Percentiles rank a stretch among this genome's conserved stretches.
Conservation (phyloP, 2,888 invertebrate genomes). For the Argyresthia albistria region DNA sequence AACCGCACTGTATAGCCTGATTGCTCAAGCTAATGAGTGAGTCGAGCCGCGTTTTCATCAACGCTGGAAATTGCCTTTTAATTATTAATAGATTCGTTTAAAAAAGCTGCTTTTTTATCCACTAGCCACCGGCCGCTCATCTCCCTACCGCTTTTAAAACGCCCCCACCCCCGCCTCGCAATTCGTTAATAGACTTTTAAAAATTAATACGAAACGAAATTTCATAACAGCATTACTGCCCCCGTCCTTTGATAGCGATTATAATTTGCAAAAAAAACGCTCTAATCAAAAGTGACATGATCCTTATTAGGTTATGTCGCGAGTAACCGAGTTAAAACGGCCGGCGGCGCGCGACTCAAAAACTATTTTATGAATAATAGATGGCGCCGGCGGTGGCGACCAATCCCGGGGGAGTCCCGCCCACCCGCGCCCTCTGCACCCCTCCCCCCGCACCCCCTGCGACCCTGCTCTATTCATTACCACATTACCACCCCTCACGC, state of each 20-base stretch:
- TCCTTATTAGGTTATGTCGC: constrained; percentile 60
- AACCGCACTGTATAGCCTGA: constrained; percentile 21
- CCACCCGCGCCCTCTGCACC: constrained; percentile 23
- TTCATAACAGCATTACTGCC: constrained; percentile 36
- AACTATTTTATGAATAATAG: constrained; percentile 74
- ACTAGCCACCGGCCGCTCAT: constrained; percentile 28
- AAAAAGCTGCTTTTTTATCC: constrained; percentile 53
- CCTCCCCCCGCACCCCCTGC: constrained; percentile 14
- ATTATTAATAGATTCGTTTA: constrained; percentile 65
- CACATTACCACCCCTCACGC: constrained; percentile 60
- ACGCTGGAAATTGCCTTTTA: constrained; percentile 52
- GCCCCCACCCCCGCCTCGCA: constrained; percentile 20
- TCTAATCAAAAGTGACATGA: constrained; percentile 70
- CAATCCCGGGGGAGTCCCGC: constrained; percentile 66
- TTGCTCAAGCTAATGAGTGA: constrained; percentile 34
- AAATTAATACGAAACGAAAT: constrained; percentile 57
- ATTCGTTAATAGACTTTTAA: constrained; percentile 61
- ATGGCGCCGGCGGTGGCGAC: constrained; percentile 54
- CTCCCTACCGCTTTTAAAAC: constrained; percentile 36
- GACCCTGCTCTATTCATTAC: constrained; percentile 66
- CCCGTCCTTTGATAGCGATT: constrained; percentile 40
- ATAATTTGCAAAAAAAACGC: constrained; percentile 41
- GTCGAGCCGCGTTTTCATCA: constrained; percentile 20
- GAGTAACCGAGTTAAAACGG: constrained; percentile 56
- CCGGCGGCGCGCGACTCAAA: constrained; percentile 66